Conservation (phyloP, 2,888 invertebrate species). For the Drosophila prolongata region DNA sequence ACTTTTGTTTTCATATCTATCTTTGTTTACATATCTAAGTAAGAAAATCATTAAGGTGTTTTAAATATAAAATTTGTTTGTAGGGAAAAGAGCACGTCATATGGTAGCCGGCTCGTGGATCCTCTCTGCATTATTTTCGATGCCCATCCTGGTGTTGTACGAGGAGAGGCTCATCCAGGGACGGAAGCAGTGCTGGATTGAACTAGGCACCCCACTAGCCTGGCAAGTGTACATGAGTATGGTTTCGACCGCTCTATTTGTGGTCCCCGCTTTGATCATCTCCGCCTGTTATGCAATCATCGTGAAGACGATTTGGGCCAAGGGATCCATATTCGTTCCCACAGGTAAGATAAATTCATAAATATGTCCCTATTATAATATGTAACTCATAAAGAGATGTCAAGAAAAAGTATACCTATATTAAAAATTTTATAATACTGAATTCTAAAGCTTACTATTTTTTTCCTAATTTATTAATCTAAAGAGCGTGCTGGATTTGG, state of each 20-base stretch:
- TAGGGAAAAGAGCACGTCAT: slow-evolving; percentile 92
- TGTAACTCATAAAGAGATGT: no score
- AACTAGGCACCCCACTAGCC: slow-evolving; percentile 89
- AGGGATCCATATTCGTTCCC: slow-evolving; percentile 85
- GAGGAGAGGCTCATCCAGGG: slow-evolving; percentile 92
- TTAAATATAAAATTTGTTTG: no score
- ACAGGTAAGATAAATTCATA: slow-evolving; percentile 68
- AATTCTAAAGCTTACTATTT: not conserved
- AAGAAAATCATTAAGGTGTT: no score
- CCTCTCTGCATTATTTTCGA: slow-evolving; percentile 92
- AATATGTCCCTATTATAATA: not conserved
- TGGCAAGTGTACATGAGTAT: slow-evolving; percentile 96
- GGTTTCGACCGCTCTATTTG: slow-evolving; percentile 92
- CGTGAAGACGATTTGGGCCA: slow-evolving; percentile 96
- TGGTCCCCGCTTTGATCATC: slow-evolving; percentile 94
- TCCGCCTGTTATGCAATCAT: slow-evolving; percentile 95
- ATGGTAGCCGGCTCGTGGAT: slow-evolving; percentile 93
- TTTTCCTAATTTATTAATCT: slow-evolving; percentile 32
- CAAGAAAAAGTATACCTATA: no score
- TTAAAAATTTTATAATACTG: no score
- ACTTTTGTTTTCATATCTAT: no score
- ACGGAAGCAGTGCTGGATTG: slow-evolving; percentile 94
- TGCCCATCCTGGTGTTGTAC: slow-evolving; percentile 92
- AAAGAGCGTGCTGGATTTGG: slow-evolving; percentile 80
- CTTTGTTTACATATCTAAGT: no score